Evolutionary conservation across 37 sponge, comb jelly and placozoan genomes (phyloP), one percentile per base, ranked within the genome.

Genomic region (Beroe forskalii): DNA sequence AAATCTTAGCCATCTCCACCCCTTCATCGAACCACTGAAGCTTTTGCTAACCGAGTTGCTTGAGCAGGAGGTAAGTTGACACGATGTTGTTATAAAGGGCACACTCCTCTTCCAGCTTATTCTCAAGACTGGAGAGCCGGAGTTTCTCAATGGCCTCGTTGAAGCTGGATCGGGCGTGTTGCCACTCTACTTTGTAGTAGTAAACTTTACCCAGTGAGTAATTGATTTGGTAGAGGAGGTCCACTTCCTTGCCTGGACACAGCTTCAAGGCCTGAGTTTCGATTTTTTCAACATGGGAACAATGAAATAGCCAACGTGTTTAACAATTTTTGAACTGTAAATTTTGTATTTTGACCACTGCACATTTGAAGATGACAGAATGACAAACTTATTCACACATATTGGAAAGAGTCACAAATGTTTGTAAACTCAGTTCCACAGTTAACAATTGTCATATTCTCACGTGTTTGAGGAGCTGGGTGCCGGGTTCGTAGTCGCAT

Each of bases 21-120:
- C n/a, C n/a, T n/a, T n/a, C n/a, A n/a, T n/a, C n/a, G n/a, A n/a
- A n/a, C n/a, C n/a, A n/a, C n/a, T n/a, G n/a, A n/a, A n/a, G n/a
- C n/a, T n/a, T n/a, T n/a, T n/a, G n/a, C n/a, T n/a, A n/a, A 80
- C 86, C 86, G n/a, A 80, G 86, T 38, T 37, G 86, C 40, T 80
- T 80, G 38, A 80, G 28, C n/a, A 80, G 20, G 25, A 80, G 24
- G 4, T 42, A 9, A 41, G 38, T 33, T 1, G 86, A 80, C 43
- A 80, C 86, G 23, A 37, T 80, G 55, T 44, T 80, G 30, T 80
- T 80, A 48, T 38, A 37, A 0, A 80, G 55, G 19, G 86, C 86
- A 42, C 86, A 80, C 48, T 80, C 55, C 55, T 80, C 86, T 48
- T 80, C 86, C 86, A 80, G 42, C 55, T 40, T 35, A 1, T 80